phyloP scores from a whole-genome alignment of 2,888 invertebrate genomes.

The Spatulosminthurus flaviceps region DNA sequence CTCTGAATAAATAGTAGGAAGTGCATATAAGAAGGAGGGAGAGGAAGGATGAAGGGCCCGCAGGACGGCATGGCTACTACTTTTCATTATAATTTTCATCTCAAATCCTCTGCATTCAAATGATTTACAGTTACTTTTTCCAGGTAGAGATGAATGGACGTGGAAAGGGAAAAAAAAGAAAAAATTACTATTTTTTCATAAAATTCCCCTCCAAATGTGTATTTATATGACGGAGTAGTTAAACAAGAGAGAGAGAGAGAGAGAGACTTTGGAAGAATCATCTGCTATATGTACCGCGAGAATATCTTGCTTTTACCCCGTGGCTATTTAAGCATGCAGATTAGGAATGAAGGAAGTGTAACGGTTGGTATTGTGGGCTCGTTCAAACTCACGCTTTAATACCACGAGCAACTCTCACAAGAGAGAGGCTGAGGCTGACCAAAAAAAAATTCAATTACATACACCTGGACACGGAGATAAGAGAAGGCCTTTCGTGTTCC shows the following conservation, averaged over 20 bases:
- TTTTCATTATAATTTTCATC: not conserved
- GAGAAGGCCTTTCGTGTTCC: constrained; percentile 4
- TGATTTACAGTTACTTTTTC: constrained; percentile 29
- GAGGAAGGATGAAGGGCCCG: not conserved
- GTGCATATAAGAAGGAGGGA: not conserved
- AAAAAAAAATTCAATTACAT: constrained; percentile 36
- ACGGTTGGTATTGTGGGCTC: constrained; percentile 31
- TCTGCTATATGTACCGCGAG: not conserved
- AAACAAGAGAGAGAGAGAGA: constrained; percentile 9
- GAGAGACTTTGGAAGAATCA: not conserved
- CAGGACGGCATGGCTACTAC: too few species aligned
- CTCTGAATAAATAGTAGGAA: too few species aligned
- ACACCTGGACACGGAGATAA: constrained; percentile 36
- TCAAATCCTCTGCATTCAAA: not conserved
- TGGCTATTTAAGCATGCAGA: constrained; percentile 39
- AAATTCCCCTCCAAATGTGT: constrained; percentile 15
- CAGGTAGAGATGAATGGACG: not conserved
- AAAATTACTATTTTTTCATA: constrained; percentile 31
- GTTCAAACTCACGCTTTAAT: not conserved
- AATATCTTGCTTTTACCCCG: not conserved
- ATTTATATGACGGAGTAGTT: not conserved
- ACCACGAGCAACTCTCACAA: not conserved
- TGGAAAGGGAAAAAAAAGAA: constrained; percentile 25
- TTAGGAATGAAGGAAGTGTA: constrained; percentile 22
- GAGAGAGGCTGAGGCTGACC: constrained; percentile 19